Evolutionary conservation across 1,140 invertebrate genomes (phyloP), one percentile per base, ranked within the genome.

Genomic region (Apolygus lucorum): DNA sequence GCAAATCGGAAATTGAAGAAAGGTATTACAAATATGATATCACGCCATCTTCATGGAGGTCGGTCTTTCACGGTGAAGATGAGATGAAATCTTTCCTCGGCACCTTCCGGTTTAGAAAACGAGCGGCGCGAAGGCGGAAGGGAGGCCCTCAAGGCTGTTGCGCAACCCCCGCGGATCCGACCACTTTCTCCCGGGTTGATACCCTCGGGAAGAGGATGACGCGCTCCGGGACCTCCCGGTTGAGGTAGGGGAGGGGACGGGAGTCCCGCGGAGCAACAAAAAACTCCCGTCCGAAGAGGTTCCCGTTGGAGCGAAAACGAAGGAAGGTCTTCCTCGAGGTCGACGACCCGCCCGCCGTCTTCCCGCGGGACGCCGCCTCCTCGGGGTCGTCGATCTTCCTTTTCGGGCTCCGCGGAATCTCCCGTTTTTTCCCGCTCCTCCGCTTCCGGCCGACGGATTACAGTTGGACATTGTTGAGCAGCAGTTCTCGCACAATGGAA

Each of bases 21-120:
- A n/a, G n/a, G n/a, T n/a, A n/a, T n/a, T n/a, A n/a, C n/a, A n/a
- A n/a, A n/a, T n/a, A n/a, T n/a, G n/a, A n/a, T n/a, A n/a, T n/a
- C n/a, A n/a, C n/a, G n/a, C n/a, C n/a, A n/a, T n/a, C n/a, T n/a
- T n/a, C n/a, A n/a, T n/a, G n/a, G n/a, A n/a, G n/a, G n/a, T n/a
- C n/a, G n/a, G n/a, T n/a, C n/a, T n/a, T n/a, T 64, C 27, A 64
- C 27, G 63, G 63, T n/a, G 62, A 26, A 69, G n/a, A 63, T 14
- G 34, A 27, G 13, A 21, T 64, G n/a, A n/a, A n/a, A 63, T 63
- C 25, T 26, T 26, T 27, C 27, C 28, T 17, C 42, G n/a, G n/a
- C n/a, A n/a, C n/a, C n/a, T n/a, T n/a, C n/a, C n/a, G n/a, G n/a
- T n/a, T n/a, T n/a, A n/a, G n/a, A n/a, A n/a, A n/a, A n/a, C n/a